A percentile compares a stretch with the other conserved stretches of the same genome.
These are phyloP conservation scores for Euleptes europaea DNA, from an alignment of 2,113 vertebrate genomes.

Conservation along the genomic window DNA sequence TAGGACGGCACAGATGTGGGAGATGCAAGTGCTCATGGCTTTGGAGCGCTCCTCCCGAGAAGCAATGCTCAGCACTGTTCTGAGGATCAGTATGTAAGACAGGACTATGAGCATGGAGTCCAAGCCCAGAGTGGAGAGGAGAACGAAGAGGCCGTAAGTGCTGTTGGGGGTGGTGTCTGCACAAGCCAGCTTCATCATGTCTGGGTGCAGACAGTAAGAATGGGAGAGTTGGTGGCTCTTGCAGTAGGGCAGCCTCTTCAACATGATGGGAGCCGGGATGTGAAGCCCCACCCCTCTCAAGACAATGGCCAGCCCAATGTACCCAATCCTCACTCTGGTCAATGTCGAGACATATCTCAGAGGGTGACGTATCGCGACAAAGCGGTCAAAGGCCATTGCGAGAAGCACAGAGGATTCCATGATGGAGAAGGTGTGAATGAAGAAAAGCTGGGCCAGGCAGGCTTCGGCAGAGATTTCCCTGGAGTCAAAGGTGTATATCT, in stretches of 20 bases:
- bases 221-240: neutral
- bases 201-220: neutral
- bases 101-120: slow-evolving; percentile 38
- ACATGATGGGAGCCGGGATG: slow-evolving; percentile 21
- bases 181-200: slow-evolving; percentile 48
- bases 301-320: slow-evolving; percentile 2
- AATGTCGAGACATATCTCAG: slow-evolving; percentile 24
- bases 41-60: slow-evolving; percentile 37
- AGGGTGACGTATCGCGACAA: neutral
- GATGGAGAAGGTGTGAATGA: no score
- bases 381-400: no score
- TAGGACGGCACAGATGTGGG: slow-evolving; percentile 5
- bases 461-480: neutral
- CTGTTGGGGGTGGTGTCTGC: slow-evolving; percentile 18
- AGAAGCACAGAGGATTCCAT: no score
- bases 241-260: slow-evolving; percentile 46
- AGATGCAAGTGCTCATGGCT: slow-evolving; percentile 36
- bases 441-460: slow-evolving; percentile 49
- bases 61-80: slow-evolving; percentile 36
- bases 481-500: slow-evolving; percentile 24
- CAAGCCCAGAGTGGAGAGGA: slow-evolving; percentile 33
- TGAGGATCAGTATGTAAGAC: slow-evolving; percentile 36
- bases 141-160: slow-evolving; percentile 25
- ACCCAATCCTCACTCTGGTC: neutral
- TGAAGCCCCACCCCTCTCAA: slow-evolving; percentile 4